Evolutionary conservation across 2,888 invertebrate genomes (phyloP), one percentile per base, ranked within the genome.

Genomic region (Beris chalybata): DNA sequence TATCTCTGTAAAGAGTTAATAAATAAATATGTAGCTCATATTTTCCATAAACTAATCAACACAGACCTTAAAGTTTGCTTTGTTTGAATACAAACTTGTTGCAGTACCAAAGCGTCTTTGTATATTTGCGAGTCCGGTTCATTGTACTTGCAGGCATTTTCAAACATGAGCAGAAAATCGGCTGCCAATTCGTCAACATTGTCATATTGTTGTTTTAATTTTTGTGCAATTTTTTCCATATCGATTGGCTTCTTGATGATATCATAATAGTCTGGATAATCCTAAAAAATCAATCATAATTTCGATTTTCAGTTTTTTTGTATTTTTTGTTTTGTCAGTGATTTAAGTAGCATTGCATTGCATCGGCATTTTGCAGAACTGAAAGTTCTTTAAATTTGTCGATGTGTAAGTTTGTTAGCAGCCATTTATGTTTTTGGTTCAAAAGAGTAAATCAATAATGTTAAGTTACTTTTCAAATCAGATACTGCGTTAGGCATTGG

Each of bases 61-160:
- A 12, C 22, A 22, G 3, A 88, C 80, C 90, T 89, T 64, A 98
- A 81, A 78, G 93, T 89, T 73, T 93, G 86, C 76, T 97, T 97
- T 68, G 95, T 93, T 84, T 97, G 93, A 70, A 97, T 83, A 67
- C 95, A 93, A 58, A 97, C 86, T 71, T 95, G 85, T 81, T 98
- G 97, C 74, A 99, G 81, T 30, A 94, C 90, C 72, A 98, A 83
- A 0, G 97, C 96, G 80, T 98, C 97, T 82, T 97, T 97, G 78
- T 97, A 97, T 71, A 97, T 95, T 80, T 95, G 93, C 0, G 97
- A 97, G 76, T 97, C 97, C 0, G 97, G 97, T 76, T 97, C 97
- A 78, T 97, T 97, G 77, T 95, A 97, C 77, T 94, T 95, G 83
- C 95, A 97, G 1, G 97, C 97, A 78, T 97, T 97, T 74, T 95